phyloP scores from a whole-genome alignment of 2,888 invertebrate species.

The Deilephila porcellus region DNA sequence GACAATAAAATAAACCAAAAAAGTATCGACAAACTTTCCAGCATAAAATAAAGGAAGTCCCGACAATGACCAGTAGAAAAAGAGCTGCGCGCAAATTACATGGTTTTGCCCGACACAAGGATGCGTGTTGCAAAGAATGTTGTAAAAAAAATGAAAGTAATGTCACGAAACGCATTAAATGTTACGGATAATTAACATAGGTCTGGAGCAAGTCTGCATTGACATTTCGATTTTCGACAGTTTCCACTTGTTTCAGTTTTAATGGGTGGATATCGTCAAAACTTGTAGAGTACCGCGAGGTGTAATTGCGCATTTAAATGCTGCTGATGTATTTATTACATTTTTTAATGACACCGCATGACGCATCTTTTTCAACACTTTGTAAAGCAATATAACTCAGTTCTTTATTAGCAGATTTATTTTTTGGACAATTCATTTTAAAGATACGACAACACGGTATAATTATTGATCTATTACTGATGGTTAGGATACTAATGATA shows the following conservation, averaged over 20 bases:
- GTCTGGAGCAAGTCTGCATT: constrained; percentile 68
- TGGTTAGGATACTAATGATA: no score
- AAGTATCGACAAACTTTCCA: neutral
- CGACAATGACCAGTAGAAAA: neutral
- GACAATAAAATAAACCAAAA: neutral
- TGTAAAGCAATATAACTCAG: no score
- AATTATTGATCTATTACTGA: no score
- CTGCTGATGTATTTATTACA: neutral
- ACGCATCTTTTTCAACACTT: neutral
- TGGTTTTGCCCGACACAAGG: constrained; percentile 33
- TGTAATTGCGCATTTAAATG: neutral
- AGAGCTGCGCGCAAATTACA: constrained; percentile 4
- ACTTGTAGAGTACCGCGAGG: constrained; percentile 43
- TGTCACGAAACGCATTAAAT: constrained; percentile 55
- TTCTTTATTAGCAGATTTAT: no score
- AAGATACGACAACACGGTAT: no score
- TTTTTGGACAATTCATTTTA: no score
- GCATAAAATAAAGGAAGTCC: constrained; percentile 7
- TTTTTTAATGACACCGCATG: neutral
- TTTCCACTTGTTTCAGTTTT: constrained; percentile 50
- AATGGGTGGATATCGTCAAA: constrained; percentile 53
- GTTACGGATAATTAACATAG: constrained; percentile 66
- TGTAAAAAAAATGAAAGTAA: constrained; percentile 52
- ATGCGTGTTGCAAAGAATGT: constrained; percentile 45
- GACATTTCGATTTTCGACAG: constrained; percentile 72